Percentiles rank a stretch among this genome's conserved stretches.
phyloP scores from a whole-genome alignment of 2,888 invertebrate species.

The Penaeus monodon region DNA sequence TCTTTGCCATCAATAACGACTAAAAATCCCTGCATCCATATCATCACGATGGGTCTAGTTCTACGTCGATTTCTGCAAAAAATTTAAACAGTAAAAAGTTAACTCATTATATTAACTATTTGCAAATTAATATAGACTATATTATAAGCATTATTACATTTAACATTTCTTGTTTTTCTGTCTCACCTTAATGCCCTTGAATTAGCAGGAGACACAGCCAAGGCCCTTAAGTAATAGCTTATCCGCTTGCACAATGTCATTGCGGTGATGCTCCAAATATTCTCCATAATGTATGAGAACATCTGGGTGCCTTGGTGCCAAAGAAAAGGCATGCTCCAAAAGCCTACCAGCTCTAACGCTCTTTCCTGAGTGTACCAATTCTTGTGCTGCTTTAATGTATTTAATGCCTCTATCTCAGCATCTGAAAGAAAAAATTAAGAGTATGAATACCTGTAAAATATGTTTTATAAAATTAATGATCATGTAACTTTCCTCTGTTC shows the following conservation, averaged over 20 bases:
- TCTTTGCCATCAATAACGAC: constrained; percentile 87
- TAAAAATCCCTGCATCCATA: constrained; percentile 83
- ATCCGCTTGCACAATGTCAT: constrained; percentile 90
- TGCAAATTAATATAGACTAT: neutral
- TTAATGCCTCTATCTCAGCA: constrained; percentile 53
- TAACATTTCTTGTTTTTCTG: too few relatives aligned
- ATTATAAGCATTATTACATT: neutral
- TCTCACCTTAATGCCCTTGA: constrained; percentile 76
- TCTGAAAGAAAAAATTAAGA: constrained; percentile 30
- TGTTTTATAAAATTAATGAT: too few relatives aligned
- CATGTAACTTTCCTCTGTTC: too few relatives aligned
- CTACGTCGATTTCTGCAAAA: constrained; percentile 79
- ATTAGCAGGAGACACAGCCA: constrained; percentile 87
- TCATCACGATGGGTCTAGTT: constrained; percentile 89
- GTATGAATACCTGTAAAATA: neutral
- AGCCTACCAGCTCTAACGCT: constrained; percentile 85
- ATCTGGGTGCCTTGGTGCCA: constrained; percentile 93
- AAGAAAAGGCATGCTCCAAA: constrained; percentile 89
- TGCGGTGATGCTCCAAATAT: constrained; percentile 86
- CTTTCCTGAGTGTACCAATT: constrained; percentile 51
- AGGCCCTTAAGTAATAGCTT: constrained; percentile 86
- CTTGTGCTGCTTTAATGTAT: constrained; percentile 54
- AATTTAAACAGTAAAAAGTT: too few relatives aligned
- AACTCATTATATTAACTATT: too few relatives aligned
- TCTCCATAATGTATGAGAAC: constrained; percentile 93